Base-by-base conservation (phyloP, 2,113 vertebrate species). In the Dinomys branickii region DNA sequence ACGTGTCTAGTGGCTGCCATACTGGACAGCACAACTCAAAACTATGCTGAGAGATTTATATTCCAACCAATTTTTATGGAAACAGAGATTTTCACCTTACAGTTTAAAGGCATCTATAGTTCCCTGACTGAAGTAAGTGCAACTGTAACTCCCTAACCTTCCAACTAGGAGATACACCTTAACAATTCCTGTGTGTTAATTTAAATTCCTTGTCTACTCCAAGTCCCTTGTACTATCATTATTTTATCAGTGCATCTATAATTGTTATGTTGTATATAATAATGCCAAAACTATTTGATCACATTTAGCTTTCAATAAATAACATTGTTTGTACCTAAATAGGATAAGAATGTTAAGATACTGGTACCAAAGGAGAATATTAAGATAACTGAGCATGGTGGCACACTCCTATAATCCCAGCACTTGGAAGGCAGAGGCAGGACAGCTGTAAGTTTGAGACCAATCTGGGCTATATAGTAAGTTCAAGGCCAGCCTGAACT, bases 101-200 rank as follows among this genome's bases (percentile, higher is more conserved):
- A 86, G 85, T 94, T 85, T 30, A 20, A 38, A 35, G 4, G 19
- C 5, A 41, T 85, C 59, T 33, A 7, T 56, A 91, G 65, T 87
- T 90, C 93, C 10, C 67, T 94, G 33, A 90, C 81, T 95, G 56
- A 90, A 24, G 85, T 77, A 20, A 85, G 58, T 26, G 11, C 83
- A 52, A 93, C 92, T 91, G 59, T 41, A 94, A 73, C 26, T 54
- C 26, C 20, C 44, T 61, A 33, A 12, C 52, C 12, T 11, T 47
- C 13, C 26, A 94, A 4, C 2, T 38, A 88, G 47, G 33, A 89
- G 10, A 69, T 81, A 8, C 2, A 33, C 65, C 26, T 30, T 61
- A 47, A 61, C 8, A 95, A 41, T 90, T n/a, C 78, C 65, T 41
- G 0, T 50, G n/a, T 73, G 19, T 80, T 77, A 50, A 50, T 50